Evolutionary conservation across 2,888 invertebrate species (phyloP).

Genomic region (Macrostomum cliftonense): DNA sequence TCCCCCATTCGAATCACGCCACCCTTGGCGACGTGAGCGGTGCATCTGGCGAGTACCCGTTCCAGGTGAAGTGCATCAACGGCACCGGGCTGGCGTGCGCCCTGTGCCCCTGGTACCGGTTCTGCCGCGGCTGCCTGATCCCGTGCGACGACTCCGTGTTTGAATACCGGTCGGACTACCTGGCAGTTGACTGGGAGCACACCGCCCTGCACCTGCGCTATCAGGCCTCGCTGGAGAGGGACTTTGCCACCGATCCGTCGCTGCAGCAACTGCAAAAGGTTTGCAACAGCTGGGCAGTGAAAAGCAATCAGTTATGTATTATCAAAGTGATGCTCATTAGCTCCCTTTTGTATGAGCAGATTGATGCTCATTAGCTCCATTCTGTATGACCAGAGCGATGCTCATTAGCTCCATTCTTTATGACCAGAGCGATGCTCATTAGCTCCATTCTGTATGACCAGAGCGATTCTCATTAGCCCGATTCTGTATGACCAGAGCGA

Average conservation of each 20-base stretch:
- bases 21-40: background rate
- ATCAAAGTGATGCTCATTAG: too few relatives aligned
- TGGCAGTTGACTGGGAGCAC: conserved; percentile 84
- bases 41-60: conserved; percentile 53
- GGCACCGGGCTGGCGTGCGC: conserved; percentile 48
- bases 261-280: too few relatives aligned
- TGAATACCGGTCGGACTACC: conserved; percentile 36
- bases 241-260: background rate
- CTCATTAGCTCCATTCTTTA: too few relatives aligned
- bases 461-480: too few relatives aligned
- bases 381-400: too few relatives aligned
- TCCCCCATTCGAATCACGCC: background rate
- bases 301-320: too few relatives aligned
- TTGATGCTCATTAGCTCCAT: too few relatives aligned
- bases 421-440: too few relatives aligned
- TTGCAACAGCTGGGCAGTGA: too few relatives aligned
- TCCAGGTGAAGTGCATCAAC: conserved; percentile 60
- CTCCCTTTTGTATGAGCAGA: too few relatives aligned
- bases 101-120: conserved; percentile 48
- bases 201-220: conserved; percentile 74
- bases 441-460: too few relatives aligned
- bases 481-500: too few relatives aligned
- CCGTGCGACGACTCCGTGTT: conserved; percentile 41
- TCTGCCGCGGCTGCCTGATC: conserved; percentile 67
- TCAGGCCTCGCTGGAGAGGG: conserved; percentile 56